Conservation (phyloP, 2,113 vertebrate species). For the Camarhynchus parvulus region DNA sequence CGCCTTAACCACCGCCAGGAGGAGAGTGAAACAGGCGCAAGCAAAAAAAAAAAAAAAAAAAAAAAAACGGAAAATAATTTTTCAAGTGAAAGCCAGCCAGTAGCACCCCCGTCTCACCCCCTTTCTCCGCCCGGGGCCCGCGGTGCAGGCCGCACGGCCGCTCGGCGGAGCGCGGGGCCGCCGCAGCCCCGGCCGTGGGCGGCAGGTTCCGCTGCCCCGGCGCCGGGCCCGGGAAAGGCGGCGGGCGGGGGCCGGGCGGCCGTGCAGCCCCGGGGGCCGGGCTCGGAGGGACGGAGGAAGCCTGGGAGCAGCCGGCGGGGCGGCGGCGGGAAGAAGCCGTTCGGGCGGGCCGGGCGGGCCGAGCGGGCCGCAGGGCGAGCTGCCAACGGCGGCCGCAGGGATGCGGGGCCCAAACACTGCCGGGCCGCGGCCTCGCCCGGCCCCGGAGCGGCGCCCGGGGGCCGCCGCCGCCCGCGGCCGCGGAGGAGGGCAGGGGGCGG, state of each 20-base stretch:
- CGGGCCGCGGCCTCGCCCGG: too few species aligned
- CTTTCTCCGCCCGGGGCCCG: neutral
- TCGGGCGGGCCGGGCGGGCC: too few species aligned
- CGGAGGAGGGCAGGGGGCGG: too few species aligned
- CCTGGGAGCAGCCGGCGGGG: too few species aligned
- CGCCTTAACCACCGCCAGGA: neutral
- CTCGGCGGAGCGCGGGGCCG: neutral
- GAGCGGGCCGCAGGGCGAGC: too few species aligned
- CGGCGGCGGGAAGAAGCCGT: too few species aligned
- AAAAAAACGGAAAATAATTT: neutral
- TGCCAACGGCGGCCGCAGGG: too few species aligned
- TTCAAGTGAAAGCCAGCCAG: neutral
- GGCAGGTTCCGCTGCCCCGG: neutral
- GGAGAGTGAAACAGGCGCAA: neutral
- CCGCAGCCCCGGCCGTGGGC: neutral
- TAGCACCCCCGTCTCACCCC: neutral
- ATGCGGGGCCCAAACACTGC: too few species aligned
- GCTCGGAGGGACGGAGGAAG: too few species aligned
- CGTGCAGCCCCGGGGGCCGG: neutral
- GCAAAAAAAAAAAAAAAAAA: neutral
- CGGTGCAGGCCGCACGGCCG: slow-evolving; percentile 1
- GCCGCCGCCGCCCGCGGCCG: too few species aligned
- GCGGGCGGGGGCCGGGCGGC: neutral
- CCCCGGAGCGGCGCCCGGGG: too few species aligned
- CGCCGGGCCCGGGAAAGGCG: neutral